phyloP scores from a whole-genome alignment of 2,113 vertebrate genomes.

The Gavia stellata region DNA sequence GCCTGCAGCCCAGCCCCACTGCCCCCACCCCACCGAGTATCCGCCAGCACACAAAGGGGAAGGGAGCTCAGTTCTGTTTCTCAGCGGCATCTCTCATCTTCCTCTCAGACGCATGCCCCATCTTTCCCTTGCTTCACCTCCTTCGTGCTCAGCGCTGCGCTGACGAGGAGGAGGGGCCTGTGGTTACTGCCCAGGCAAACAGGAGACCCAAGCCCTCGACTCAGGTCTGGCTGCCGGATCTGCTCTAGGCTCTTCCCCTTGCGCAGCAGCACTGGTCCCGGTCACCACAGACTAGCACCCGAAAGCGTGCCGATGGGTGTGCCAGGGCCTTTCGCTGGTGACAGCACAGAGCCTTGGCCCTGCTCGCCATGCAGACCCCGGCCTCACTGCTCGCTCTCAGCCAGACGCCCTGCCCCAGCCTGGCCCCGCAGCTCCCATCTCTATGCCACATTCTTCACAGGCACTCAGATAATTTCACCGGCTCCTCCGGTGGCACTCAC shows the following conservation, averaged over 20 bases:
- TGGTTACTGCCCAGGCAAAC: not conserved
- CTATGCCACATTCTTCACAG: not conserved
- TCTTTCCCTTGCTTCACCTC: not conserved
- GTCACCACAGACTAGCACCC: not conserved
- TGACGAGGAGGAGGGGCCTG: not conserved
- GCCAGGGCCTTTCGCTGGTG: not conserved
- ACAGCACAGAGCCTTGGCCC: not conserved
- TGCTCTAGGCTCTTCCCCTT: not conserved
- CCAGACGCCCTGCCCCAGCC: not conserved
- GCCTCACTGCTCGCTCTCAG: rapidly evolving
- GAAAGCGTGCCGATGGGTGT: rapidly evolving
- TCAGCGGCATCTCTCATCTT: not conserved
- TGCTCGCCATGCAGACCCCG: not conserved
- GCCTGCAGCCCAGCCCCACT: not conserved
- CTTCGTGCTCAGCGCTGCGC: rapidly evolving
- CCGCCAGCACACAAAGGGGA: not conserved
- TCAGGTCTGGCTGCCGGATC: not conserved
- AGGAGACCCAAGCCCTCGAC: rapidly evolving
- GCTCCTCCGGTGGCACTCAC: not conserved
- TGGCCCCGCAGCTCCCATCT: not conserved
- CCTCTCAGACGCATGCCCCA: not conserved
- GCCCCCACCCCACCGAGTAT: not conserved
- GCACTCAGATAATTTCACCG: not conserved
- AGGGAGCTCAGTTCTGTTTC: not conserved
- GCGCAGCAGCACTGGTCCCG: rapidly evolving